phyloP scores from a whole-genome alignment of 2,113 vertebrate genomes.

The Etheostoma cragini region DNA sequence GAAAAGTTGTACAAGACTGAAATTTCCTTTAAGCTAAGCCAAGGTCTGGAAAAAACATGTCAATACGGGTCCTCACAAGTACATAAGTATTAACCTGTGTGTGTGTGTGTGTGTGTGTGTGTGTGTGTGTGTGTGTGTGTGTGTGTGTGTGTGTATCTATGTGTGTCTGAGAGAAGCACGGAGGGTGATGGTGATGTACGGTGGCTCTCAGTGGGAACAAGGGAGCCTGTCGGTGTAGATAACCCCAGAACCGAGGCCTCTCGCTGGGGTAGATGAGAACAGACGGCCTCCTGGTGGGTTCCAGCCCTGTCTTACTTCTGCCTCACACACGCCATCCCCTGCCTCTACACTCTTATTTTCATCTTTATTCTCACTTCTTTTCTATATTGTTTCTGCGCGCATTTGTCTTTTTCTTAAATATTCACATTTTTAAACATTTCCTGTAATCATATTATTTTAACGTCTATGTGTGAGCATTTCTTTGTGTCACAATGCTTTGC shows the following conservation, averaged over 20 bases:
- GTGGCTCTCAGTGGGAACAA: slow-evolving; percentile 67
- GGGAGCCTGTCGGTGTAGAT: slow-evolving; percentile 73
- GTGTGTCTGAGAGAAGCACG: background rate
- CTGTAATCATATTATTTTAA: background rate
- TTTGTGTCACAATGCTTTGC: background rate
- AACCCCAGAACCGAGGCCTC: slow-evolving; percentile 55
- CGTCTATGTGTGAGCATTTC: background rate
- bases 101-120: slow-evolving; percentile 25
- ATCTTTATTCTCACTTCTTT: background rate
- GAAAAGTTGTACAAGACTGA: background rate
- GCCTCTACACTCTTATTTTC: slow-evolving; percentile 5
- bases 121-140: slow-evolving; percentile 9
- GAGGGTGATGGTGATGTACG: slow-evolving; percentile 48
- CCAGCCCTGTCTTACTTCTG: slow-evolving; percentile 10
- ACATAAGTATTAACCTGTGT: background rate
- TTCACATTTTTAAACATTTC: background rate
- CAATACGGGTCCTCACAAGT: slow-evolving; percentile 19
- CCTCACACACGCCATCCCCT: slow-evolving; percentile 15
- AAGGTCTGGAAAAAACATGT: background rate
- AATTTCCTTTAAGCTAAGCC: background rate
- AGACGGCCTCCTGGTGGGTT: slow-evolving; percentile 66
- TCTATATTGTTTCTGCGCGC: background rate
- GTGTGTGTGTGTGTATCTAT: slow-evolving; percentile 19
- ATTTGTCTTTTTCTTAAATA: background rate
- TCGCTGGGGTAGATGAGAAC: slow-evolving; percentile 60